Evolutionary conservation across 1,140 invertebrate genomes (phyloP).

Genomic region (Drosophila rufa): DNA sequence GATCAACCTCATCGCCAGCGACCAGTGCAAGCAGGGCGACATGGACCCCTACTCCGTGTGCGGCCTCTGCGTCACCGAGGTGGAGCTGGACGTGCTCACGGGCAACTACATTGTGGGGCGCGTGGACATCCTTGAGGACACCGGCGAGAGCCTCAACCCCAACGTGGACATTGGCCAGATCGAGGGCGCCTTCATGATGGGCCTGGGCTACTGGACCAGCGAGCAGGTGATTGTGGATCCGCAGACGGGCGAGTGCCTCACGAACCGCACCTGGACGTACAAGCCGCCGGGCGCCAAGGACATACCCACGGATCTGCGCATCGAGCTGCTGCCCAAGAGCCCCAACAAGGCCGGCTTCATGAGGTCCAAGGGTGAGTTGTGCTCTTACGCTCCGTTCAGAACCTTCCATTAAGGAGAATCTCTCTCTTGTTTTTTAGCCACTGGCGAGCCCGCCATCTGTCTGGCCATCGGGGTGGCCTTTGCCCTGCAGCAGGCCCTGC

Average conservation of each 20-base stretch:
- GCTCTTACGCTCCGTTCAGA: too few relatives aligned
- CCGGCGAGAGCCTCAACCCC: conserved; percentile 90
- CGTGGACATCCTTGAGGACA: conserved; percentile 91
- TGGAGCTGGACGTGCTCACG: conserved; percentile 91
- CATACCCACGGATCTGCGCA: conserved; percentile 92
- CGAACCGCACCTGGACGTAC: conserved; percentile 92
- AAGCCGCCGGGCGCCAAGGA: conserved; percentile 93
- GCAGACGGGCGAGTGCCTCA: conserved; percentile 89
- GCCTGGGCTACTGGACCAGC: conserved; percentile 91
- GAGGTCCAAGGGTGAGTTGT: conserved; percentile 90
- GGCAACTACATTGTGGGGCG: conserved; percentile 88
- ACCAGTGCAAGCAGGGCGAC: conserved; percentile 86
- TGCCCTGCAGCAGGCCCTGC: conserved; percentile 90
- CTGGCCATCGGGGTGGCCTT: conserved; percentile 88
- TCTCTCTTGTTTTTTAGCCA: conserved; percentile 84
- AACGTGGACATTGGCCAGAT: conserved; percentile 93
- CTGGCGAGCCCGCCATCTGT: conserved; percentile 92
- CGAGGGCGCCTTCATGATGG: conserved; percentile 93
- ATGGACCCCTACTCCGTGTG: conserved; percentile 86
- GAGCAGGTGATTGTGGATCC: conserved; percentile 90
- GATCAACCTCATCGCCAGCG: conserved; percentile 88
- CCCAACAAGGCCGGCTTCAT: conserved; percentile 90
- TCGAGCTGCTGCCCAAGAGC: conserved; percentile 91
- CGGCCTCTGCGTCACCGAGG: conserved; percentile 88
- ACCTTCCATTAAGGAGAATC: neutral